phyloP scores from a whole-genome alignment of 2,888 invertebrate species.

The Dryobota labecula region DNA sequence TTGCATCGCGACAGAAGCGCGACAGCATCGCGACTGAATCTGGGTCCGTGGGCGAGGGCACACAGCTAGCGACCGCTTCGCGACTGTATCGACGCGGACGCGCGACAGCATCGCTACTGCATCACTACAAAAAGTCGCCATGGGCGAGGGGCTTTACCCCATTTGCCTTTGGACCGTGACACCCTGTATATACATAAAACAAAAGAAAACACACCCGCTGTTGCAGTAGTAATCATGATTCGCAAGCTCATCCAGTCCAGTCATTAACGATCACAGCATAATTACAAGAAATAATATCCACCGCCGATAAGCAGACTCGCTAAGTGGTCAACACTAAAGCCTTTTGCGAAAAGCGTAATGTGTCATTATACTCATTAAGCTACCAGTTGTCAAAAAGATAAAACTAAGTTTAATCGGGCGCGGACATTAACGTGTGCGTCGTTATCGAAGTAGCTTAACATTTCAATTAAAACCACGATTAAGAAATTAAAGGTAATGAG shows the following conservation, averaged over 20 bases:
- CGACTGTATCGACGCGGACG: no score
- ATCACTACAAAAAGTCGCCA: no score
- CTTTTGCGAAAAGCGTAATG: slow-evolving; percentile 56
- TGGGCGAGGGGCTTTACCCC: no score
- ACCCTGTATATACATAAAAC: no score
- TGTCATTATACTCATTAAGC: slow-evolving; percentile 71
- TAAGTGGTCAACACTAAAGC: slow-evolving; percentile 61
- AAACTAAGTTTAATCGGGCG: slow-evolving; percentile 73
- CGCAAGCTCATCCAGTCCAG: slow-evolving; percentile 36
- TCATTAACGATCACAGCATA: slow-evolving; percentile 52
- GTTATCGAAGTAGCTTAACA: slow-evolving; percentile 82
- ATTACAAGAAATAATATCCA: slow-evolving; percentile 57
- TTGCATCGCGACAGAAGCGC: no score
- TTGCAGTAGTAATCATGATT: slow-evolving; percentile 43
- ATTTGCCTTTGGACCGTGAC: no score
- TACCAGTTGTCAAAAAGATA: slow-evolving; percentile 75
- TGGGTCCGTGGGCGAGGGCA: no score
- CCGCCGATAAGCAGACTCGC: slow-evolving; percentile 52
- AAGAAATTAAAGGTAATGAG: slow-evolving; percentile 88
- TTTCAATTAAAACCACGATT: slow-evolving; percentile 88
- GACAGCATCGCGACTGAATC: no score
- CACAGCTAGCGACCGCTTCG: no score
- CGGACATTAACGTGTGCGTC: slow-evolving; percentile 79
- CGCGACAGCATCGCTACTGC: no score
- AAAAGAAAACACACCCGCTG: not conserved